Base-by-base conservation (phyloP, 2,113 vertebrate genomes). In the Numida meleagris region DNA sequence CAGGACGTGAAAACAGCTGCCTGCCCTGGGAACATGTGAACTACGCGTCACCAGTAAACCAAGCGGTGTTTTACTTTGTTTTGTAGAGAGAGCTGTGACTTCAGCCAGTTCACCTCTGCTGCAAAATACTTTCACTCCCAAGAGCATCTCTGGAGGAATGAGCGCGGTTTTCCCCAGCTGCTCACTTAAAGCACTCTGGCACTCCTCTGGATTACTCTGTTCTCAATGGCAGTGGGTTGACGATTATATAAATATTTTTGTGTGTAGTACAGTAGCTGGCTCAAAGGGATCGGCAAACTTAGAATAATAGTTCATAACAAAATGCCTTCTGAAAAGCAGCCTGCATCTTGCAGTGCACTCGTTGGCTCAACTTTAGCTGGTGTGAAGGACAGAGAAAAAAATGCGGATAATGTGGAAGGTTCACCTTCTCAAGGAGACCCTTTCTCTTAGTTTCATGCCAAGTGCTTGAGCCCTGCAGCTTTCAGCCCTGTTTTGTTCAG, bases 211-310 rank as follows among this genome's bases (percentile, higher is more conserved):
- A 51, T 88, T 71, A 18, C 73, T 67, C 73, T n/a, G 43, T 27
- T 88, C 90, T 90, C 93, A 80, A 17, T 89, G 90, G 86, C 95
- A 82, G 90, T 4, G 13, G 61, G 80, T 63, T 90, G 92, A 84
- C 57, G 79, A 86, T 91, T 76, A 76, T 73, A 91, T 91, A 93
- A 96, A 94, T 95, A 89, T 91, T 96, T 92, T 71, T 6, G 2
- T 77, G 80, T 86, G 95, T 92, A 84, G 81, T 92, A 84, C 90
- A 89, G 94, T 95, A 93, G 92, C 92, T 88, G 92, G 70, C 88
- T 93, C 94, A 92, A 84, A 86, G 89, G 74, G 89, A 89, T 94
- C 78, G 79, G 93, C 89, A 82, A 85, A 94, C 78, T 91, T 92
- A 78, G 91, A 90, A 73, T 85, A 95, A 70, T 55, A 74, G 81